Percentiles rank a stretch among this genome's conserved stretches.
phyloP scores from a whole-genome alignment of 2,888 invertebrate species.

The Argynnis bischoffii region DNA sequence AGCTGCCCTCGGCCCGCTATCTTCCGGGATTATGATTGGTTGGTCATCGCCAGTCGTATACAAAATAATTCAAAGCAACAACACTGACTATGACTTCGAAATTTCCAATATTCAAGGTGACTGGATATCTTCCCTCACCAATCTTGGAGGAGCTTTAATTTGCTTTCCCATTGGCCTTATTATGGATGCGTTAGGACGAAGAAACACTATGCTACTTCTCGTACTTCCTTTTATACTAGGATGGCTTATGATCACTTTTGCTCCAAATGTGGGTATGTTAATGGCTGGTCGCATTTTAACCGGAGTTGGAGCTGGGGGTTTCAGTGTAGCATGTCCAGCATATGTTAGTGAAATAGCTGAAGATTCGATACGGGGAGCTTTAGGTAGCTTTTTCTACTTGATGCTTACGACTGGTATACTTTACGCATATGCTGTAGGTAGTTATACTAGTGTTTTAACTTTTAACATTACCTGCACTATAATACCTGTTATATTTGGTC shows the following conservation, averaged over 20 bases:
- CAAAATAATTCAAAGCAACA: conserved; percentile 64
- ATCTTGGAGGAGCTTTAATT: conserved; percentile 87
- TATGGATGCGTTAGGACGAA: conserved; percentile 89
- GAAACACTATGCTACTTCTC: conserved; percentile 84
- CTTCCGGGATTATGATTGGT: conserved; percentile 88
- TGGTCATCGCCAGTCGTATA: conserved; percentile 89
- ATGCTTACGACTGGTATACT: conserved; percentile 93
- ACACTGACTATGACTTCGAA: conserved; percentile 79
- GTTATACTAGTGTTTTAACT: conserved; percentile 77
- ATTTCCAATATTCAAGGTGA: conserved; percentile 80
- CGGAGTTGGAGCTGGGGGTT: conserved; percentile 90
- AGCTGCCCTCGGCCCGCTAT: conserved; percentile 91
- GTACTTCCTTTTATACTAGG: conserved; percentile 87
- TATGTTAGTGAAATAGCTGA: conserved; percentile 94
- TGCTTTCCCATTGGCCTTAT: conserved; percentile 88
- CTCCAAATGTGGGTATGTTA: conserved; percentile 83
- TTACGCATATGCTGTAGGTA: conserved; percentile 87
- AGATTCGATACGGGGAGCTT: conserved; percentile 89
- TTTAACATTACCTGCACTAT: conserved; percentile 86
- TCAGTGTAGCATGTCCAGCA: conserved; percentile 91
- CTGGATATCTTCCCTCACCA: conserved; percentile 87
- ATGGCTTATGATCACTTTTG: conserved; percentile 88
- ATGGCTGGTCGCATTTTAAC: conserved; percentile 86
- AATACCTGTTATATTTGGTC: conserved; percentile 86
- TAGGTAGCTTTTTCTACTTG: conserved; percentile 94